Evolutionary conservation across 2,797 vertebrate species (phyloP).

Genomic region (Melanotaenia pygmaea): DNA sequence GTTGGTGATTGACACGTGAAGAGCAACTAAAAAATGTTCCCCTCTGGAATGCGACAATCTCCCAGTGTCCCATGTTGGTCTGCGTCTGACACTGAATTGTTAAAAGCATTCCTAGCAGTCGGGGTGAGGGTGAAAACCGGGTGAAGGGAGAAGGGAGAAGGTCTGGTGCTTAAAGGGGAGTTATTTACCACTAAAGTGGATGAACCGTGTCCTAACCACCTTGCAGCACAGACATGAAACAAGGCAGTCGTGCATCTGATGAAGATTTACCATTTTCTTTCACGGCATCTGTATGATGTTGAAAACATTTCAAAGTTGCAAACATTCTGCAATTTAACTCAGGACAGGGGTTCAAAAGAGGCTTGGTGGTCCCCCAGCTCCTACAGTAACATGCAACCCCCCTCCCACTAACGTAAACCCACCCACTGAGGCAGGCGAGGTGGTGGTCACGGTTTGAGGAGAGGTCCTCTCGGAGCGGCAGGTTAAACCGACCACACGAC

Average conservation of each 20-base stretch:
- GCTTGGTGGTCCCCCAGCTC: constrained; percentile 74
- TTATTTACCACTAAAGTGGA: constrained; percentile 68
- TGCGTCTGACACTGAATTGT: constrained; percentile 75
- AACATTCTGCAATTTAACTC: constrained; percentile 40
- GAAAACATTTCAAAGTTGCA: constrained; percentile 11
- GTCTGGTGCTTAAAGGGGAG: constrained; percentile 67
- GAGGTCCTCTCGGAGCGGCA: constrained; percentile 67
- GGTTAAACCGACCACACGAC: constrained; percentile 79
- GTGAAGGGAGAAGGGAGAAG: constrained; percentile 70
- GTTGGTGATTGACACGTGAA: constrained; percentile 82
- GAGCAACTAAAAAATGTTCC: constrained; percentile 77
- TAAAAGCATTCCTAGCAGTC: constrained; percentile 83
- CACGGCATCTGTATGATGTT: background rate
- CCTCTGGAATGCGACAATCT: constrained; percentile 83
- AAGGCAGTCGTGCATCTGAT: background rate
- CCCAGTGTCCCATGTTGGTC: constrained; percentile 74
- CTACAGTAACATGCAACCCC: constrained; percentile 44
- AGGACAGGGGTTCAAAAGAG: constrained; percentile 54
- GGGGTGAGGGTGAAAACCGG: constrained; percentile 69
- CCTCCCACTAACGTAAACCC: constrained; percentile 52
- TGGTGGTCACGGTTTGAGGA: constrained; percentile 53
- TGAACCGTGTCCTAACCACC: constrained; percentile 56
- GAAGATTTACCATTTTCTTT: background rate
- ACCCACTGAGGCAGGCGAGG: constrained; percentile 69
- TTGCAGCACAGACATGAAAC: constrained; percentile 17